Conservation (phyloP, 1,140 invertebrate genomes). For the Chelonus insularis region DNA sequence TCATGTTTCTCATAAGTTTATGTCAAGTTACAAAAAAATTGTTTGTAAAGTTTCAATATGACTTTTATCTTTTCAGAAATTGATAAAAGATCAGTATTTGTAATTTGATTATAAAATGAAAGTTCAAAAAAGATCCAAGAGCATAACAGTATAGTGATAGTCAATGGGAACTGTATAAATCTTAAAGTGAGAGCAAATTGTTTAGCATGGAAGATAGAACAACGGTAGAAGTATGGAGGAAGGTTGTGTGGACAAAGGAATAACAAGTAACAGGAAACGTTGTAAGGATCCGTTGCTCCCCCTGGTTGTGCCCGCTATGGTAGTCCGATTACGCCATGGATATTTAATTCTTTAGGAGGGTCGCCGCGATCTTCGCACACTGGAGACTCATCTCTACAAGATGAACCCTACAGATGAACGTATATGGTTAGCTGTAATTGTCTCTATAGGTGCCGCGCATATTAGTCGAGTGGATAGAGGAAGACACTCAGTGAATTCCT, state of each 20-base stretch:
- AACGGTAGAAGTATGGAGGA: constrained; percentile 36
- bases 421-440: constrained; percentile 55
- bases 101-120: no score
- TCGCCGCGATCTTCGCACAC: not conserved
- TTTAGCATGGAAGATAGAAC: constrained; percentile 44
- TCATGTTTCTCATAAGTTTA: no score
- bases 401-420: constrained; percentile 48
- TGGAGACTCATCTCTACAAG: constrained; percentile 35
- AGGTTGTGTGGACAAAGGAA: constrained; percentile 30
- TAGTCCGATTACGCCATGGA: not conserved
- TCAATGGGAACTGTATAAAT: constrained; percentile 42
- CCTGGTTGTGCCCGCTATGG: constrained; percentile 1
- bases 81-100: no score
- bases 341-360: constrained; percentile 6
- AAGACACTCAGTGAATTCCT: constrained; percentile 12
- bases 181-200: constrained; percentile 53
- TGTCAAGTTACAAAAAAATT: no score
- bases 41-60: no score
- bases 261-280: constrained; percentile 50
- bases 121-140: constrained; percentile 3
- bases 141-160: constrained; percentile 29
- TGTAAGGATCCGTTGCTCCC: constrained; percentile 33
- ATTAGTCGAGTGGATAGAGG: constrained; percentile 13
- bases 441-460: constrained; percentile 44
- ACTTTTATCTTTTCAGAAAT: no score